Evolutionary conservation across 2,888 invertebrate genomes (phyloP), one percentile per base, ranked within the genome.

Genomic region (Halictus quadricinctus): DNA sequence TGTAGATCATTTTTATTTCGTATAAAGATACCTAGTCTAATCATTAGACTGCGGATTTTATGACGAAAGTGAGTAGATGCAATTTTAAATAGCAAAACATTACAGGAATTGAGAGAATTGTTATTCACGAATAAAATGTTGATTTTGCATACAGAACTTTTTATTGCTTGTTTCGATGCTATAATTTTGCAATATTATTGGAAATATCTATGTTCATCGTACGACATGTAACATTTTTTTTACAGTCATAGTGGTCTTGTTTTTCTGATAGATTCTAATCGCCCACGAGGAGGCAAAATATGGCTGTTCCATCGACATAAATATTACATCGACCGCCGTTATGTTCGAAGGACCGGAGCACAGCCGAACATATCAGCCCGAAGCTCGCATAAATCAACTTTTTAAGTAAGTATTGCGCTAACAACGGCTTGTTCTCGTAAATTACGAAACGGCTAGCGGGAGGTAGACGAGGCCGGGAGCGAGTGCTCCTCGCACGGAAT

Each of bases 311-410:
- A 15, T 25, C 18, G 15, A 25, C 25, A 78, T 84, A 84, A 81
- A 84, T 84, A 78, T 78, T 75, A 64, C 77, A 81, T 78, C 69
- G 69, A 41, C 15, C 50, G 15, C 12, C 36, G n/a, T 50, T 60
- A 54, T 25, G 18, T 12, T 25, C 50, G 18, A 36, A 43, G 29
- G 43, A 25, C 50, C 48, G 18, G 54, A 29, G 73, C 10, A 66
- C 41, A 46, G 10, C 21, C 5, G 8, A 66, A 48, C 29, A 15
- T 2, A 18, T 15, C n/a, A 29, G n/a, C 50, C 41, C n/a, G 21
- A 41, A 36, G 54, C 66, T 60, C 46, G 72, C 29, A 50, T 85
- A 79, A 79, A 85, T 77, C 83, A 85, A 48, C 48, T 43, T 81
- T 66, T 36, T 6, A 64, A 72, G n/a, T 25, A 48, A 75, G 50